Evolutionary conservation across 2,113 vertebrate genomes (phyloP), one percentile per base, ranked within the genome.

Genomic region (Periophthalmodon schlosseri): DNA sequence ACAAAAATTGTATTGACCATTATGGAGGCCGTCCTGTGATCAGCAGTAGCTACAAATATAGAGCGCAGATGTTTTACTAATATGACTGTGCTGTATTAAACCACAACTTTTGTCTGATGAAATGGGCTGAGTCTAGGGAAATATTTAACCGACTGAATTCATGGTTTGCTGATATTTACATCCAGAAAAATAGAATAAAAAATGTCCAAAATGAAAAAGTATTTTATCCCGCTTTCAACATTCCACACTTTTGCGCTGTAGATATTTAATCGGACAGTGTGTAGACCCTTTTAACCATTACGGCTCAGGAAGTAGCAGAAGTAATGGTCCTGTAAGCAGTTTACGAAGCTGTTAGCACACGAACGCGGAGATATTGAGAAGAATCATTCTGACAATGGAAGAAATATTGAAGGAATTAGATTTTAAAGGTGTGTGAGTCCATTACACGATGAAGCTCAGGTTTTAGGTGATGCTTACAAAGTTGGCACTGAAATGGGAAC

Each of bases 281-380:
- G 67, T 36, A 57, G 81, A 23, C 74, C 80, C 82, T 91, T 86
- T 88, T 78, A 87, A 72, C 82, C 84, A 87, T 89, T 87, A 86
- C 69, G 94, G 94, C 91, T 93, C 93, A 79, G 86, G 88, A 89
- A 90, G 86, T 75, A 79, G 76, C 74, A 86, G 87, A 87, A 69
- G 73, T 91, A 94, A 93, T 93, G 92, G 87, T 80, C 78, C 86
- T 87, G 77, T 91, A 94, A 94, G 84, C 86, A 88, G 87, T 91
- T 94, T 93, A 93, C 74, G 81, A 81, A 88, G 86, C 85, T 88
- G 86, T 91, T 90, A 92, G 79, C 39, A 65, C 75, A 67, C 47
- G 72, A 87, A 77, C 2, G 46, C 66, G 56, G 74, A 83, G 84
- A 82, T 86, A 56, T 81, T 82, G 78, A 83, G 82, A 33, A 80